A percentile compares a stretch with the other conserved stretches of the same genome.
These are phyloP conservation scores for Timema cristinae DNA, from an alignment of 2,888 invertebrate genomes.

Conservation along the genomic window DNA sequence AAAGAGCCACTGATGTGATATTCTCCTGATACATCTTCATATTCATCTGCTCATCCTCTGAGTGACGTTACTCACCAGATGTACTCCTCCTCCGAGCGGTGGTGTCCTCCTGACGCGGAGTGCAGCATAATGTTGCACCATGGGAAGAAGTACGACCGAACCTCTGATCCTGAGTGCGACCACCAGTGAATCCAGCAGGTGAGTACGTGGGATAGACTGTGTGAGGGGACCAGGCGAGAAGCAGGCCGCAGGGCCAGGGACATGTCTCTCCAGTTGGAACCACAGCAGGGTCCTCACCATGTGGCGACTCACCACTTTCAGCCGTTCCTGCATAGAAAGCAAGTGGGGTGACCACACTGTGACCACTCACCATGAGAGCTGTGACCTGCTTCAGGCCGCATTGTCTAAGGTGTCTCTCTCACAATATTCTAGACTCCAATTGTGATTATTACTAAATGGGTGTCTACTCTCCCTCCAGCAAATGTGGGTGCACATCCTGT, in stretches of 20 bases:
- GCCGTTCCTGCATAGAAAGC: conserved; percentile 28
- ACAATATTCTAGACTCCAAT: too few relatives aligned
- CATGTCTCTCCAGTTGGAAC: conserved; percentile 45
- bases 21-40: too few relatives aligned
- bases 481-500: too few relatives aligned
- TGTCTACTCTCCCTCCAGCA: too few relatives aligned
- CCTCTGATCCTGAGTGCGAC: conserved; percentile 46
- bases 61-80: too few relatives aligned
- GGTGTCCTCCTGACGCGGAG: conserved; percentile 36
- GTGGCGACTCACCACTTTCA: conserved; percentile 50
- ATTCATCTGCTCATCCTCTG: too few relatives aligned
- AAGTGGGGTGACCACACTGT: too few relatives aligned
- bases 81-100: conserved; percentile 31
- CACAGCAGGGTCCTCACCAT: conserved; percentile 49
- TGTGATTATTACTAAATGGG: too few relatives aligned
- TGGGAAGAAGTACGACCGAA: conserved; percentile 54
- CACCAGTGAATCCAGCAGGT: conserved; percentile 49
- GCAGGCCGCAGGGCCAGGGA: conserved; percentile 25
- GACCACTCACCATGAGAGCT: too few relatives aligned
- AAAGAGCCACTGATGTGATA: too few relatives aligned
- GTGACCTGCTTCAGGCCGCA: too few relatives aligned
- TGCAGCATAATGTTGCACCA: conserved; percentile 45
- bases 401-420: too few relatives aligned
- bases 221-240: conserved; percentile 51
- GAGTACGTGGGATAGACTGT: conserved; percentile 49